Evolutionary conservation across 1,140 invertebrate species (phyloP).

Genomic region (Dendrolimus punctatus): DNA sequence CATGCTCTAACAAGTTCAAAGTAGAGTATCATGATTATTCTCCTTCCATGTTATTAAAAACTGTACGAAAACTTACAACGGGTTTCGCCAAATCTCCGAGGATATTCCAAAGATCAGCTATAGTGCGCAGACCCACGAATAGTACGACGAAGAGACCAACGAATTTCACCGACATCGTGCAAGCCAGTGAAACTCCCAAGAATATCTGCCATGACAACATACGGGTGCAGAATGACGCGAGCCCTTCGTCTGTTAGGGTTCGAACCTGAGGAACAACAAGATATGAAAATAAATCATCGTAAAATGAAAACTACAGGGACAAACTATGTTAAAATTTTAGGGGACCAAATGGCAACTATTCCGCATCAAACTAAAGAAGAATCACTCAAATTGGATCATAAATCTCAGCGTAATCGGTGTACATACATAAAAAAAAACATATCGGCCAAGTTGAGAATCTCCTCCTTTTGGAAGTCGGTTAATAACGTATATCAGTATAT

Average conservation of each 20-base stretch:
- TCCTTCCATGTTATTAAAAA: no score
- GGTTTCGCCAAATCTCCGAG: conserved; percentile 87
- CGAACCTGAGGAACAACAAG: conserved; percentile 36
- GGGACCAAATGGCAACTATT: no score
- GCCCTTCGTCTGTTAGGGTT: conserved; percentile 39
- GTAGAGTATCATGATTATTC: no score
- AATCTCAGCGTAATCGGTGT: no score
- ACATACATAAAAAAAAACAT: no score
- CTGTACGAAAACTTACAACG: conserved; percentile 75
- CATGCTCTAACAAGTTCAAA: no score
- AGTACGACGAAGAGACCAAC: conserved; percentile 95
- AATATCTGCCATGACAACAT: conserved; percentile 81
- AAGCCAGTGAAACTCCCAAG: conserved; percentile 89
- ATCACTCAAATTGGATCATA: no score
- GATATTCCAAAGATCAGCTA: conserved; percentile 90
- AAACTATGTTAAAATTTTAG: no score
- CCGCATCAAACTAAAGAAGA: no score
- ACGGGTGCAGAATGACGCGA: conserved; percentile 38
- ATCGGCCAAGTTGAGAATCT: no score
- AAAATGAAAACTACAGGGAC: no score
- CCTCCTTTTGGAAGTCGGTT: no score
- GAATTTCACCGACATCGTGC: conserved; percentile 96
- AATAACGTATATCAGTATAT: neutral
- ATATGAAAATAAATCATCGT: conserved; percentile 7
- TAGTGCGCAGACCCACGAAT: conserved; percentile 89